These are phyloP conservation scores for Oxycera nigricornis DNA, from an alignment of 2,888 invertebrate species.

Conservation along the genomic window DNA sequence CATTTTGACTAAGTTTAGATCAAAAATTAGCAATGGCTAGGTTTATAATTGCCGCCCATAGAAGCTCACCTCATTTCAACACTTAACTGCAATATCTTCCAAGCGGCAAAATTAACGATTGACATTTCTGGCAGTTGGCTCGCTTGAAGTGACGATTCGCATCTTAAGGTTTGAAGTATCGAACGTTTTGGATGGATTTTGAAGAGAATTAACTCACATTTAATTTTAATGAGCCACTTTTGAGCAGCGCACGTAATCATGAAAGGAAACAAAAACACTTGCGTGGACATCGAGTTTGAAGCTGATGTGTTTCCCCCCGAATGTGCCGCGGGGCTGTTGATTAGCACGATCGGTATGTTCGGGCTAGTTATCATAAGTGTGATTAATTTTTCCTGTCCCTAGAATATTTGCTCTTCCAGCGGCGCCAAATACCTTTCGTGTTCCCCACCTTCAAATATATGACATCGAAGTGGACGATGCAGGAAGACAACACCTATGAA, in stretches of 20 bases:
- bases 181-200: not conserved
- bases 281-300: slow-evolving; percentile 53
- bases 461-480: slow-evolving; percentile 54
- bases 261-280: not conserved
- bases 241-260: not conserved
- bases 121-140: slow-evolving; percentile 5
- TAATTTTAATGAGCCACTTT: not conserved
- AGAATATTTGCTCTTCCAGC: slow-evolving; percentile 58
- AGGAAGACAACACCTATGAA: slow-evolving; percentile 39
- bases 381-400: too few species aligned
- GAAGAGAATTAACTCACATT: not conserved
- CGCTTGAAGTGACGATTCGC: not conserved
- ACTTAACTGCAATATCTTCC: not conserved
- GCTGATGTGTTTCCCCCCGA: slow-evolving; percentile 55
- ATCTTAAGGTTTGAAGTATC: not conserved
- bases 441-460: slow-evolving; percentile 58
- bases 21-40: too few species aligned
- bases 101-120: not conserved
- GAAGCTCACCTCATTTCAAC: too few species aligned
- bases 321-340: slow-evolving; percentile 52
- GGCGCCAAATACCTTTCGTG: slow-evolving; percentile 60
- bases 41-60: too few species aligned
- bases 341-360: slow-evolving; percentile 55
- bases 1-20: too few species aligned
- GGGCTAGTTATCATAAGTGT: too few species aligned